phyloP scores from a whole-genome alignment of 2,113 vertebrate genomes.

The Zosterops borbonicus region DNA sequence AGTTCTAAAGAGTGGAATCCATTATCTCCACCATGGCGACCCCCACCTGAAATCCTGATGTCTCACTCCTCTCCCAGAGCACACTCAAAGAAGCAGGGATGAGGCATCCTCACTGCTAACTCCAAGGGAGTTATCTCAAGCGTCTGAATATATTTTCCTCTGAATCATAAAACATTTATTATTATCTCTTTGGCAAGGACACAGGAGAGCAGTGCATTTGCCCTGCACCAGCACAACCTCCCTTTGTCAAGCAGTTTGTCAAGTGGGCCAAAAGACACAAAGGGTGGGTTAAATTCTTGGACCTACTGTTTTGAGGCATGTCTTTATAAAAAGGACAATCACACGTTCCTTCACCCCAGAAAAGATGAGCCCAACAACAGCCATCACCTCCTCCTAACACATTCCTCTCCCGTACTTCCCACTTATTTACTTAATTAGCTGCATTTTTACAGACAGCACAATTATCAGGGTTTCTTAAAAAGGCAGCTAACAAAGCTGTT shows the following conservation, averaged over 20 bases:
- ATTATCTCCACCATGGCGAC: background rate
- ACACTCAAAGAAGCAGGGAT: background rate
- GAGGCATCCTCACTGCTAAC: accelerated
- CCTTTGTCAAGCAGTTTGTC: conserved; percentile 19
- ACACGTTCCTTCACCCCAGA: background rate
- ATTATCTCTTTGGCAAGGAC: background rate
- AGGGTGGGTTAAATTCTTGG: conserved; percentile 22
- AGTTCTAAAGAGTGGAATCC: background rate
- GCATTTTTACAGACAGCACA: background rate
- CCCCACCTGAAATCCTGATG: accelerated
- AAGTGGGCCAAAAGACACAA: conserved; percentile 8
- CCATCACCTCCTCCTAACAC: background rate
- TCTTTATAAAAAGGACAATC: conserved; percentile 46
- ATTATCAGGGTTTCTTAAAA: background rate
- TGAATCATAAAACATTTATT: background rate
- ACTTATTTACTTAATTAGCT: conserved; percentile 19
- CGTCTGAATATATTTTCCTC: background rate
- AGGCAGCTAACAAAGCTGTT: background rate
- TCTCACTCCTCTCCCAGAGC: background rate
- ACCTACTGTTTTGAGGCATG: conserved; percentile 23
- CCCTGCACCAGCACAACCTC: background rate
- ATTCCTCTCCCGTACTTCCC: background rate
- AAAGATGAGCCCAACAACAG: conserved; percentile 19
- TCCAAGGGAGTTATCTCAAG: background rate
- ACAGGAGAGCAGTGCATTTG: background rate